Evolutionary conservation across 2,113 vertebrate genomes (phyloP).

Genomic region (Pelvicachromis taeniatus): DNA sequence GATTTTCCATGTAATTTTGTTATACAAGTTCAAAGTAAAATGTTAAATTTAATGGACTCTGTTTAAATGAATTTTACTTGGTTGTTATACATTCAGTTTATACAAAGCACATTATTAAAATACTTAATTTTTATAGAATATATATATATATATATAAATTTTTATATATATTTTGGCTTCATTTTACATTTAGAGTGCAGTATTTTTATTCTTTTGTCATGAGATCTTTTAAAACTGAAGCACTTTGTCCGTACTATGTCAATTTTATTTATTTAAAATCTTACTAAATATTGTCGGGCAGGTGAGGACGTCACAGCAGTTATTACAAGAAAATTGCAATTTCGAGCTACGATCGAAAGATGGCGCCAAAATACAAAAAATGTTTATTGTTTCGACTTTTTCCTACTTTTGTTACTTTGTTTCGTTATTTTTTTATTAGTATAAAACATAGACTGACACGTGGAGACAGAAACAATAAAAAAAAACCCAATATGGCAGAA

Average conservation of each 20-base stretch:
- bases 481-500: background rate
- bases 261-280: background rate
- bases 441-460: background rate
- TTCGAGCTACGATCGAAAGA: constrained; percentile 5
- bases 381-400: background rate
- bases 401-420: background rate
- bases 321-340: constrained; percentile 7
- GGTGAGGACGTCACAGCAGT: background rate
- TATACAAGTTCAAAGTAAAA: background rate
- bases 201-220: background rate
- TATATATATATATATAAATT: background rate
- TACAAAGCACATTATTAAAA: no score
- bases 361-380: constrained; percentile 27
- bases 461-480: background rate
- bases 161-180: background rate
- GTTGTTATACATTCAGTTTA: background rate
- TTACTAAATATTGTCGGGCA: background rate
- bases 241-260: background rate
- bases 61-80: background rate
- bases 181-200: background rate
- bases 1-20: no score
- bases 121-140: no score
- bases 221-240: background rate
- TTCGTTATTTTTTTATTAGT: background rate
- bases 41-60: background rate